A percentile compares a stretch with the other conserved stretches of the same genome.
These are phyloP conservation scores for Zosterops pallidus DNA, from an alignment of 2,113 vertebrate genomes.

Conservation along the genomic window DNA sequence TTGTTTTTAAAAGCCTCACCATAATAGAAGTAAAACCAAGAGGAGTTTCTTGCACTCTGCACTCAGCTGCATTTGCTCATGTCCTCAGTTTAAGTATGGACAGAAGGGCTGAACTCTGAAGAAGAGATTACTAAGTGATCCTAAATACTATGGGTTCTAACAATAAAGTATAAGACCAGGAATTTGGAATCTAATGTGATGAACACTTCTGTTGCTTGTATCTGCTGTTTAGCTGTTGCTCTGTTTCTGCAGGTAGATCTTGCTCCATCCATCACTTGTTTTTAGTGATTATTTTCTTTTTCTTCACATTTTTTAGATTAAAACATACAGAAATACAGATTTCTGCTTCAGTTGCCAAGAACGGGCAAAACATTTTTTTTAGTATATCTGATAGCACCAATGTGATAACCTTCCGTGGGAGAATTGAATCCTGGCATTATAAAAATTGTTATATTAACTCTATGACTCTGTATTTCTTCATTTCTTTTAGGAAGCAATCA, in stretches of 20 bases:
- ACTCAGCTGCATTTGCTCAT: not conserved
- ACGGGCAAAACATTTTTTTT: not conserved
- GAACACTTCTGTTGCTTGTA: not conserved
- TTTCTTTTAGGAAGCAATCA: slow-evolving; percentile 91
- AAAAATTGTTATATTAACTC: not conserved
- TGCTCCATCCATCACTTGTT: not conserved
- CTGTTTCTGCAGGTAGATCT: not conserved
- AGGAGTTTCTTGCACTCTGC: not conserved
- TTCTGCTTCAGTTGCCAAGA: not conserved
- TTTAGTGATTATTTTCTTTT: not conserved
- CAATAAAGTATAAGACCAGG: not conserved
- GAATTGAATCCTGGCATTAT: not conserved
- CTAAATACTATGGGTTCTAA: not conserved
- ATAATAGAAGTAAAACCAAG: not conserved
- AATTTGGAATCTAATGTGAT: not conserved
- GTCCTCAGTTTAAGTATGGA: not conserved
- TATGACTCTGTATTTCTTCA: not conserved
- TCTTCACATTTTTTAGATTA: not conserved
- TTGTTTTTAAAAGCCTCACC: not conserved
- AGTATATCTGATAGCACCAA: not conserved
- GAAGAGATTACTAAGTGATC: not conserved
- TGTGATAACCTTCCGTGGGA: not conserved
- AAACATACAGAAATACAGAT: not conserved
- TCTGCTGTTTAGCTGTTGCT: not conserved
- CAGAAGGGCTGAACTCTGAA: not conserved